Evolutionary conservation across 2,797 vertebrate species (phyloP).

Genomic region (Malacoraja senta): DNA sequence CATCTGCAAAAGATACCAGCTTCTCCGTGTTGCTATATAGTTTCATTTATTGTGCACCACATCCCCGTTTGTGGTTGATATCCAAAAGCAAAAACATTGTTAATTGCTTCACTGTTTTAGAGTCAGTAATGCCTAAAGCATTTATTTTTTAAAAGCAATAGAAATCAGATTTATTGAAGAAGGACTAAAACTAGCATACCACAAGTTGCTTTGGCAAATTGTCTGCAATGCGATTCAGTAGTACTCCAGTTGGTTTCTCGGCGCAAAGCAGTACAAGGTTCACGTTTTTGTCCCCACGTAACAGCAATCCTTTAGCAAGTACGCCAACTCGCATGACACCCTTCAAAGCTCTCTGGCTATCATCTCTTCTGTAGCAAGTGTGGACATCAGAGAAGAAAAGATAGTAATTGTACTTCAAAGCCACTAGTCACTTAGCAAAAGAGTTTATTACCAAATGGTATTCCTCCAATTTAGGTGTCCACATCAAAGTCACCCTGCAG

Average conservation of each 20-base stretch:
- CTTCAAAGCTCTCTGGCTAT: slow-evolving; percentile 70
- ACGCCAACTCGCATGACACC: slow-evolving; percentile 93
- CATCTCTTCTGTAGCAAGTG: slow-evolving; percentile 28
- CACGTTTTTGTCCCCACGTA: slow-evolving; percentile 90
- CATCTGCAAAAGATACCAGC: background rate
- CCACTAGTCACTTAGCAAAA: background rate
- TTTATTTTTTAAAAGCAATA: background rate
- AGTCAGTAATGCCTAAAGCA: background rate
- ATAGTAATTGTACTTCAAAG: background rate
- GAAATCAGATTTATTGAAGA: background rate
- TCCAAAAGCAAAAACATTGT: background rate
- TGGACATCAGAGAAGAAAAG: background rate
- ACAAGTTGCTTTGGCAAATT: slow-evolving; percentile 89
- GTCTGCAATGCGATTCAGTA: slow-evolving; percentile 81
- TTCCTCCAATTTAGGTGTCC: too few relatives aligned
- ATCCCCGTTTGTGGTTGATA: background rate
- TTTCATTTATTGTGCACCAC: background rate
- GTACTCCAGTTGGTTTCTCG: slow-evolving; percentile 80
- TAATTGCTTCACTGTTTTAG: background rate
- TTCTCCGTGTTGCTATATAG: background rate
- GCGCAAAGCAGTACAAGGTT: slow-evolving; percentile 88
- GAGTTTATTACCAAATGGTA: background rate
- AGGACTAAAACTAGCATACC: slow-evolving; percentile 57
- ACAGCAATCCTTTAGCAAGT: slow-evolving; percentile 88
- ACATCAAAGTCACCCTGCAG: background rate